Conservation (phyloP, 1,140 invertebrate genomes). For the Caenorhabditis inopinata region DNA sequence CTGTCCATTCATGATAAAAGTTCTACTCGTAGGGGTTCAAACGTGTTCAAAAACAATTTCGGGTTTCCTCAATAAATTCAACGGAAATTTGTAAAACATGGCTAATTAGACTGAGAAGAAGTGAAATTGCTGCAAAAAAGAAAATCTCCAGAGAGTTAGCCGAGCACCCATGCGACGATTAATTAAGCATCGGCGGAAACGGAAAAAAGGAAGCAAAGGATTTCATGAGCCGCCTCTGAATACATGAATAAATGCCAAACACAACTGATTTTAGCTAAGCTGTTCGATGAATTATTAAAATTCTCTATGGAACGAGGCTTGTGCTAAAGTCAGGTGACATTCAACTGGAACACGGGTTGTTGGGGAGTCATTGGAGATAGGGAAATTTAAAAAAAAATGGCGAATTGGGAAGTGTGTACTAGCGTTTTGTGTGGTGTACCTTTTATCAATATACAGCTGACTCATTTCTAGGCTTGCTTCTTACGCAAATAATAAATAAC, state of each 20-base stretch:
- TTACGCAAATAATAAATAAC: conserved; percentile 26
- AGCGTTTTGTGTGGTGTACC: too few relatives aligned
- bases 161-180: background rate
- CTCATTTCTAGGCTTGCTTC: background rate
- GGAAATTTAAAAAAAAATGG: background rate
- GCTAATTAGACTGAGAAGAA: conserved; percentile 1
- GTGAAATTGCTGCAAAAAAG: background rate
- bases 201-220: background rate
- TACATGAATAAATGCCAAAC: background rate
- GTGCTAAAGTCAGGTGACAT: too few relatives aligned
- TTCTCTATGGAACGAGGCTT: too few relatives aligned
- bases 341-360: too few relatives aligned
- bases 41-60: too few relatives aligned
- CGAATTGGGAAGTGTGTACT: background rate
- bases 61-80: too few relatives aligned
- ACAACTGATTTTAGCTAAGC: too few relatives aligned
- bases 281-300: too few relatives aligned
- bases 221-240: background rate
- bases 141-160: background rate
- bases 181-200: background rate
- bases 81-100: too few relatives aligned
- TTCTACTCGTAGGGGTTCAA: background rate
- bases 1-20: background rate
- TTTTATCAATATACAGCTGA: background rate
- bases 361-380: background rate